Base-by-base conservation (phyloP, 1,140 invertebrate genomes). In the Pemphigus obesinymphae region DNA sequence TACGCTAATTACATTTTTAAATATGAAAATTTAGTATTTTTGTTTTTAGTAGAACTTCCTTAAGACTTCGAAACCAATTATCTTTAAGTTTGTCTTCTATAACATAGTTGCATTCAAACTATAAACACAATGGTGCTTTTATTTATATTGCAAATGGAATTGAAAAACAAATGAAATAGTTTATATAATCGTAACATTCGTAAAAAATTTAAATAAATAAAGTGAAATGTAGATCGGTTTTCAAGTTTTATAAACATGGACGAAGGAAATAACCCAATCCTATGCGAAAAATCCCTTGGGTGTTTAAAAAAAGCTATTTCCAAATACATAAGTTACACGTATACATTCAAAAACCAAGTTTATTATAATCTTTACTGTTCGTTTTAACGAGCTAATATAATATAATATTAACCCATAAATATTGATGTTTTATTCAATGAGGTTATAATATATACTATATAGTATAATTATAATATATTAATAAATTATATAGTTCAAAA, bases 101-200 rank as follows among this genome's bases (percentile, higher is more conserved):
- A 31, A 13, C 20, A 13, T 31, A 31, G 11, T 73, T 50, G 50
- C 45, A 50, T 48, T 73, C 17, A 10, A 4, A 29, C 45, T 50
- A 50, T 73, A 73, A 48, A 73, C 45, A 50, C 26, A 31, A 50
- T 17, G 8, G 40, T 45, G n/a, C 23, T 73, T 72, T 73, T 73
- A 73, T 73, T 73, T 73, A 48, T 50, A n/a, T 50, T 31, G 7
- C 70, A 31, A 72, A 73, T 73, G 70, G 26, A 48, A 73, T 73
- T 48, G 70, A 48, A 73, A 73, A 73, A 73, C 70, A 73, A 73
- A 73, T 31, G 70, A 73, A 73, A 73, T 73, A 73, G 70, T 73
- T 73, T 73, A 31, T 50, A 73, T 50, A 48, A 73, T 73, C 45
- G 45, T 73, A 73, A 73, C 70, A 50, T 45, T 45, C 43, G 13